These are phyloP conservation scores for Itoplectis maculator DNA, from an alignment of 2,888 invertebrate species.

Conservation along the genomic window DNA sequence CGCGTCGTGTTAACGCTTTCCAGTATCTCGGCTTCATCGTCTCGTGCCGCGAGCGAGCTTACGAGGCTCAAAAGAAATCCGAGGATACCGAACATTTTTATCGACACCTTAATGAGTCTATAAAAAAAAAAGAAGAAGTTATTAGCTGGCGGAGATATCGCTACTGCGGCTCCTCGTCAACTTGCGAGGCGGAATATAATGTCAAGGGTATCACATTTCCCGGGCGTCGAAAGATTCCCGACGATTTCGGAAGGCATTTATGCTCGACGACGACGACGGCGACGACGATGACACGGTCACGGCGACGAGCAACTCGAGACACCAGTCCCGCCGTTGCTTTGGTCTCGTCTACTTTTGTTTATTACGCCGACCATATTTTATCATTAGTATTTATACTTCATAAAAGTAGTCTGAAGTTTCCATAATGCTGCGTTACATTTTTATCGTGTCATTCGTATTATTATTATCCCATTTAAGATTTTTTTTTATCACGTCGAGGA, in stretches of 20 bases:
- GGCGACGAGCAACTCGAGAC: not conserved
- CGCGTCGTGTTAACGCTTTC: too few species aligned
- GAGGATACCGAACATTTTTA: slow-evolving; percentile 15
- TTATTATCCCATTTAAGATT: not conserved
- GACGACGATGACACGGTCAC: slow-evolving; percentile 44
- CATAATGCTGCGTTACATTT: not conserved
- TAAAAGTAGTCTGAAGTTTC: too few species aligned
- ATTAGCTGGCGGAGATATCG: slow-evolving; percentile 52
- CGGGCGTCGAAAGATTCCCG: slow-evolving; percentile 7
- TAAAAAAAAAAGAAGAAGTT: slow-evolving; percentile 45
- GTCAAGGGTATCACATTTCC: slow-evolving; percentile 64
- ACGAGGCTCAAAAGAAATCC: not conserved
- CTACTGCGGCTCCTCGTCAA: slow-evolving; percentile 54
- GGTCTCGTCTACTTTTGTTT: not conserved
- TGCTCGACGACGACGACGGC: slow-evolving; percentile 51
- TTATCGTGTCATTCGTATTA: not conserved
- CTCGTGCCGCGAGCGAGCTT: not conserved
- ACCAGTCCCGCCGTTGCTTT: not conserved
- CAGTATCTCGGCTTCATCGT: not conserved
- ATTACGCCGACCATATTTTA: not conserved
- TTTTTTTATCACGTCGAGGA: not conserved
- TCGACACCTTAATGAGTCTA: slow-evolving; percentile 11
- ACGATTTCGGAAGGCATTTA: slow-evolving; percentile 45
- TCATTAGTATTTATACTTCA: not conserved
- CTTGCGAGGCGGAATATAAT: slow-evolving; percentile 36